Evolutionary conservation across 1,140 invertebrate species (phyloP).

Genomic region (Tigriopus japonicus): DNA sequence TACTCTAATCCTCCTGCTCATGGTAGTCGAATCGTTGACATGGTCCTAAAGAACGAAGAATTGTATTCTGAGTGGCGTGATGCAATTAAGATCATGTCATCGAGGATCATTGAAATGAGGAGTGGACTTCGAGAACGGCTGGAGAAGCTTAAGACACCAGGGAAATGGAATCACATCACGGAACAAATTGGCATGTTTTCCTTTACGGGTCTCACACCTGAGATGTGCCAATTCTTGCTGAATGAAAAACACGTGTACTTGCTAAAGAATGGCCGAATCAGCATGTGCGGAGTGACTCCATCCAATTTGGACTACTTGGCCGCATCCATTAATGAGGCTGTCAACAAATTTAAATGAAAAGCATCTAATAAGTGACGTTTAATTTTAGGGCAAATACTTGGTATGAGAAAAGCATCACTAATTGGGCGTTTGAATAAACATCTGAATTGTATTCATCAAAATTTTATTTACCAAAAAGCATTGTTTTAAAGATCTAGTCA

Average conservation of each 20-base stretch:
- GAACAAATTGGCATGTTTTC: constrained; percentile 96
- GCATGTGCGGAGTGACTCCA: constrained; percentile 77
- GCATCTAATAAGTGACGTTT: too few species aligned
- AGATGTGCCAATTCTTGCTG: constrained; percentile 57
- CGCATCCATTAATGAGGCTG: constrained; percentile 57
- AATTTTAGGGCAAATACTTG: too few species aligned
- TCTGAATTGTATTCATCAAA: too few species aligned
- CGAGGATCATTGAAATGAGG: constrained; percentile 77
- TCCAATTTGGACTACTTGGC: constrained; percentile 81
- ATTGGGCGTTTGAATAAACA: too few species aligned
- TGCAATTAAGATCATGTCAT: constrained; percentile 67
- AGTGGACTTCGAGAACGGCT: constrained; percentile 52
- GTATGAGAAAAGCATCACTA: too few species aligned
- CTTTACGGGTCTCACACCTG: constrained; percentile 72
- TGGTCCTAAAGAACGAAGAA: constrained; percentile 53
- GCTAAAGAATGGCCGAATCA: constrained; percentile 72
- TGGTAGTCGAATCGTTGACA: constrained; percentile 71
- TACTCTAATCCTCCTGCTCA: constrained; percentile 39
- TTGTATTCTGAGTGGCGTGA: constrained; percentile 69
- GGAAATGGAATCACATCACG: constrained; percentile 85
- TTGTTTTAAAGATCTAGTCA: too few species aligned
- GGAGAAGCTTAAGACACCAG: constrained; percentile 55
- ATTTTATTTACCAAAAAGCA: too few species aligned
- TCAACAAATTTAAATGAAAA: constrained; percentile 28
- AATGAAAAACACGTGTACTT: constrained; percentile 77